Percentiles rank a stretch among this genome's conserved stretches.
These are phyloP conservation scores for Dysidea cf. avara DNA, from an alignment of 37 sponge, comb jelly and placozoan species.

Conservation along the genomic window DNA sequence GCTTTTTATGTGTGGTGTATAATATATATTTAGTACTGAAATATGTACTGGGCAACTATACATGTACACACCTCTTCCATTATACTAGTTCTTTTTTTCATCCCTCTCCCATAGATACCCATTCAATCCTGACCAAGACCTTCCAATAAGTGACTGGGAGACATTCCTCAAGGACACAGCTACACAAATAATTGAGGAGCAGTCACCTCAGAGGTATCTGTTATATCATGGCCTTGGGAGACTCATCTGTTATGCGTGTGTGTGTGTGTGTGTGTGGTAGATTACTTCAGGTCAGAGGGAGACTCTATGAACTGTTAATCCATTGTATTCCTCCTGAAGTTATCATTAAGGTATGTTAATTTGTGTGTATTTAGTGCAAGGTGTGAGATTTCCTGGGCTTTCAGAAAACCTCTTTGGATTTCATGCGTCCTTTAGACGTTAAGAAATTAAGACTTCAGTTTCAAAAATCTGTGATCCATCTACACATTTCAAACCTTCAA, in stretches of 20 bases:
- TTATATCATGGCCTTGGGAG: not conserved
- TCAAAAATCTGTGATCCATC: too few species aligned
- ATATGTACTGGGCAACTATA: too few species aligned
- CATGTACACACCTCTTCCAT: too few species aligned
- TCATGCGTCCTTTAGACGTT: not conserved
- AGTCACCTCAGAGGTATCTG: slow-evolving; percentile 86
- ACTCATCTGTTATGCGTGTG: not conserved
- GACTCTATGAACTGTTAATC: slow-evolving; percentile 90
- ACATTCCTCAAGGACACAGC: slow-evolving; percentile 88
- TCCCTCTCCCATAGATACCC: too few species aligned
- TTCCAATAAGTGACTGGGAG: slow-evolving; percentile 96
- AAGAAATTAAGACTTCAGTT: not conserved
- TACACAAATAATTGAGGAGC: slow-evolving; percentile 88
- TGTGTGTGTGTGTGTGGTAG: slow-evolving; percentile 28
- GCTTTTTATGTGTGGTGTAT: too few species aligned
- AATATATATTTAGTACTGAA: too few species aligned
- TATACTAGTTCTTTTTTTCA: too few species aligned
- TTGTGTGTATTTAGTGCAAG: slow-evolving; percentile 6
- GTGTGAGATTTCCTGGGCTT: not conserved
- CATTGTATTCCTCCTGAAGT: slow-evolving; percentile 96
- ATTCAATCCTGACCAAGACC: slow-evolving; percentile 79
- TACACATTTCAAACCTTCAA: too few species aligned
- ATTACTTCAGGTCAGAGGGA: slow-evolving; percentile 78
- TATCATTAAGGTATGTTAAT: slow-evolving; percentile 75
- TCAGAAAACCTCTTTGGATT: not conserved